Percentiles rank a stretch among this genome's conserved stretches.
phyloP scores from a whole-genome alignment of 2,888 invertebrate species.

The Hybos culiciformis region DNA sequence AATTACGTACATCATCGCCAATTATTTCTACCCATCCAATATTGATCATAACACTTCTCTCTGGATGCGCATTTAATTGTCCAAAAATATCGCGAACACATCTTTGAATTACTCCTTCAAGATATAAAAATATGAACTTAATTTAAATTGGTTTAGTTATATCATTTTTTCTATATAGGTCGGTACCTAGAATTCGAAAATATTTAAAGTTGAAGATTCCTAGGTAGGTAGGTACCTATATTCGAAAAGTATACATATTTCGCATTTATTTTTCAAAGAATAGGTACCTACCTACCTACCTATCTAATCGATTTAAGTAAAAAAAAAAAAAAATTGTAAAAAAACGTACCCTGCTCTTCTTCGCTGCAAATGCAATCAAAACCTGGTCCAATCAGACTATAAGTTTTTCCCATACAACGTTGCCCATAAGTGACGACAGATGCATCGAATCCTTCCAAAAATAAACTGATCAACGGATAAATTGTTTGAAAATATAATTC shows the following conservation, averaged over 20 bases:
- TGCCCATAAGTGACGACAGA: slow-evolving; percentile 58
- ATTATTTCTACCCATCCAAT: slow-evolving; percentile 62
- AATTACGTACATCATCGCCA: slow-evolving; percentile 49
- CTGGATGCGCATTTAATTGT: slow-evolving; percentile 45
- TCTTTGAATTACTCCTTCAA: slow-evolving; percentile 50
- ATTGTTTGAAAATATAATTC: slow-evolving; percentile 50
- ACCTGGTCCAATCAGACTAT: slow-evolving; percentile 58
- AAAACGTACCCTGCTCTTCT: slow-evolving; percentile 54
- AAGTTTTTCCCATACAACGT: slow-evolving; percentile 53
- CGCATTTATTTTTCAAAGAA: too few relatives aligned
- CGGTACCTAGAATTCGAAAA: too few relatives aligned
- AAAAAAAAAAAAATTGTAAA: too few relatives aligned
- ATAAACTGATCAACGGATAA: slow-evolving; percentile 49
- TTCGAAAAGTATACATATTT: too few relatives aligned
- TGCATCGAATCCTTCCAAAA: slow-evolving; percentile 62
- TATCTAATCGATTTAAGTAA: too few relatives aligned
- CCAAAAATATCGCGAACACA: slow-evolving; percentile 58
- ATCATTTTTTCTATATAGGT: too few relatives aligned
- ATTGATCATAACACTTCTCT: slow-evolving; percentile 50
- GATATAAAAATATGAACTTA: too few relatives aligned
- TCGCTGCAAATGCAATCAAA: slow-evolving; percentile 47
- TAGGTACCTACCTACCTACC: too few relatives aligned
- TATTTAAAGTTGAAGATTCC: too few relatives aligned
- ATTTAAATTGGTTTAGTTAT: too few relatives aligned
- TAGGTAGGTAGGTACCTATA: too few relatives aligned